Evolutionary conservation across 2,888 invertebrate genomes (phyloP).

Genomic region (Lasioglossum villosulum): DNA sequence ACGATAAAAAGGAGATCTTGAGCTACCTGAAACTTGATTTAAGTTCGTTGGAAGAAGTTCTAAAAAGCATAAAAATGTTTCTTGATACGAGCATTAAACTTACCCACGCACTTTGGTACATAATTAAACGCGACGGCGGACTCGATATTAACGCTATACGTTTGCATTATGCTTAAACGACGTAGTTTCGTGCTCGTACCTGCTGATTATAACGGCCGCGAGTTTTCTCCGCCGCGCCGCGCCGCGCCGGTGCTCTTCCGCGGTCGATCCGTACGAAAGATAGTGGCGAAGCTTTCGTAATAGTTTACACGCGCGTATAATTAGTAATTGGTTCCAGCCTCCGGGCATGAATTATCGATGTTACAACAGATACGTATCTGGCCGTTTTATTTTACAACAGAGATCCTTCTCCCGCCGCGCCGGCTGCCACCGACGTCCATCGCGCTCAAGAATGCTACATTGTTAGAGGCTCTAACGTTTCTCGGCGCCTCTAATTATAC

Average conservation of each 20-base stretch:
- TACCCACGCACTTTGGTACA: conserved; percentile 16
- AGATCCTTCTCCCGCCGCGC: background rate
- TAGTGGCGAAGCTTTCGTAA: conserved; percentile 56
- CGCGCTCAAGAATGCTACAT: background rate
- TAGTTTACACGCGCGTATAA: conserved; percentile 65
- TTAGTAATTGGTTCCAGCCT: conserved; percentile 59
- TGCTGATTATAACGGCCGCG: conserved; percentile 47
- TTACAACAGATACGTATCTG: conserved; percentile 42
- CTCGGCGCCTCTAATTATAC: background rate
- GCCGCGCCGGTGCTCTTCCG: conserved; percentile 33
- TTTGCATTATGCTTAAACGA: conserved; percentile 60
- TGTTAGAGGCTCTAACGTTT: background rate
- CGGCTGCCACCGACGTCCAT: background rate
- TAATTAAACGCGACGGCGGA: conserved; percentile 33
- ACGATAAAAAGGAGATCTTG: background rate
- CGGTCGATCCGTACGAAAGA: conserved; percentile 50
- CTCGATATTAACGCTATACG: conserved; percentile 46
- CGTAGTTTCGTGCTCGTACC: conserved; percentile 61
- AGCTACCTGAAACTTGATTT: background rate
- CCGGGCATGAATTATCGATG: conserved; percentile 58
- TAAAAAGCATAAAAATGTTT: conserved; percentile 35
- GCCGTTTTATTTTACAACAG: conserved; percentile 18
- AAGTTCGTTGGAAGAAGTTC: background rate
- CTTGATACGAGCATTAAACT: conserved; percentile 39
- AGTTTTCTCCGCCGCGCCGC: conserved; percentile 32